Conservation (phyloP, 2,888 invertebrate genomes). For the Amphipoea oculea region DNA sequence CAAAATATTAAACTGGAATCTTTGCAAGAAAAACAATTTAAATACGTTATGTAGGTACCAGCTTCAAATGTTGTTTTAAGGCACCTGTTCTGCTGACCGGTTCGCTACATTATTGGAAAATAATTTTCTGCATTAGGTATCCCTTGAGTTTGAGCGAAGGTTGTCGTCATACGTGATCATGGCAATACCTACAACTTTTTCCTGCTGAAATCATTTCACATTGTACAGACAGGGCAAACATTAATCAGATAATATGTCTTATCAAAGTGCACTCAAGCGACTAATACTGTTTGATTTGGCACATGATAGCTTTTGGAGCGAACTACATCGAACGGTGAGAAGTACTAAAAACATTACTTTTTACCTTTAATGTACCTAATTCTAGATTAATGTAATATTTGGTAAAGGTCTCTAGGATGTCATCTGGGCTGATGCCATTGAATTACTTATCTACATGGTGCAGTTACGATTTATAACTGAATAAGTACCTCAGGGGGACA, state of each 20-base stretch:
- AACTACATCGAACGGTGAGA: slow-evolving; percentile 42
- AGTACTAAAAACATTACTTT: slow-evolving; percentile 11
- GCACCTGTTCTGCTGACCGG: not conserved
- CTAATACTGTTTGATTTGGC: slow-evolving; percentile 62
- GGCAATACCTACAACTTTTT: slow-evolving; percentile 40
- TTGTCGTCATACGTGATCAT: slow-evolving; percentile 28
- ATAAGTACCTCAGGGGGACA: not conserved
- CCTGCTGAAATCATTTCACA: slow-evolving; percentile 46
- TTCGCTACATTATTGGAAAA: slow-evolving; percentile 31
- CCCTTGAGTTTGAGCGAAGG: slow-evolving; percentile 12
- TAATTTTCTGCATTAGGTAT: slow-evolving; percentile 28
- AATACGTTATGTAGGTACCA: not conserved
- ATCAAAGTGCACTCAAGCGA: slow-evolving; percentile 64
- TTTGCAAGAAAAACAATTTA: not conserved
- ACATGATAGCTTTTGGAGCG: slow-evolving; percentile 48
- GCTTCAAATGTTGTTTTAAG: slow-evolving; percentile 4
- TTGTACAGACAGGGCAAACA: slow-evolving; percentile 48
- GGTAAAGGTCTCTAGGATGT: not conserved
- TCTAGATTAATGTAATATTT: not conserved
- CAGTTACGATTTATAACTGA: not conserved
- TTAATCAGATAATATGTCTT: slow-evolving; percentile 64
- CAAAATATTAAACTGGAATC: slow-evolving; percentile 1
- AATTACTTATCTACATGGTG: not conserved
- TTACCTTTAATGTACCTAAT: not conserved
- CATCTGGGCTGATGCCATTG: not conserved